Conservation (phyloP, 2,888 invertebrate species). For the Meiosimyza platycephala region DNA sequence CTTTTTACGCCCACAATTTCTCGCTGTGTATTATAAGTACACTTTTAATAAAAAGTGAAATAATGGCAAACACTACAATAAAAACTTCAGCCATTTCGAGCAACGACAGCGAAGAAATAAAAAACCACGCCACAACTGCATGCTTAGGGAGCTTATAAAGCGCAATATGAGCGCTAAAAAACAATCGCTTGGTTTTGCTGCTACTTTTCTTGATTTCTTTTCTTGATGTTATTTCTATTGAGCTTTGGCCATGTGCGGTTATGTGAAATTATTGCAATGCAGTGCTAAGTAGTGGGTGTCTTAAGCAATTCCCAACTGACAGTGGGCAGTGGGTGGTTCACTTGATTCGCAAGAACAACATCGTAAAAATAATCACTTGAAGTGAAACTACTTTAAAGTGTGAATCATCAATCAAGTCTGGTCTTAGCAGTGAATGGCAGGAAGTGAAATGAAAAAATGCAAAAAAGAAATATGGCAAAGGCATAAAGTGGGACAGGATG, state of each 20-base stretch:
- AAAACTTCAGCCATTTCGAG: not conserved
- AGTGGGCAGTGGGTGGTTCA: not conserved
- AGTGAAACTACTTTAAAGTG: conserved; percentile 35
- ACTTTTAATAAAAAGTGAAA: not conserved
- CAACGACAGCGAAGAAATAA: not conserved
- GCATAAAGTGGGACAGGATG: not conserved
- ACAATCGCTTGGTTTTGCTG: conserved; percentile 2
- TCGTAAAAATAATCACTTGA: conserved; percentile 39
- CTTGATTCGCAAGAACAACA: not conserved
- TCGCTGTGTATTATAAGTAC: too few relatives aligned
- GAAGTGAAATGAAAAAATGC: not conserved
- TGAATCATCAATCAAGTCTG: conserved; percentile 39
- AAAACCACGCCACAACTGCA: not conserved
- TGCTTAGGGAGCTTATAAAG: conserved; percentile 12
- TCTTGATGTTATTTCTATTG: not conserved
- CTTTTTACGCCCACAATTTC: too few relatives aligned
- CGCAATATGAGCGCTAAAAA: conserved; percentile 34
- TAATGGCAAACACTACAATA: not conserved
- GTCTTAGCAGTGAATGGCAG: not conserved
- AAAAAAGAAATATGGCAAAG: not conserved
- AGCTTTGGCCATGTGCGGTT: not conserved
- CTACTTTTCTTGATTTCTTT: not conserved
- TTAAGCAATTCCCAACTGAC: not conserved
- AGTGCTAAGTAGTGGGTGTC: conserved; percentile 3
- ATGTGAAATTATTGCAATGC: conserved; percentile 24